phyloP scores from a whole-genome alignment of 2,797 vertebrate genomes.

The Danio aesculapii region DNA sequence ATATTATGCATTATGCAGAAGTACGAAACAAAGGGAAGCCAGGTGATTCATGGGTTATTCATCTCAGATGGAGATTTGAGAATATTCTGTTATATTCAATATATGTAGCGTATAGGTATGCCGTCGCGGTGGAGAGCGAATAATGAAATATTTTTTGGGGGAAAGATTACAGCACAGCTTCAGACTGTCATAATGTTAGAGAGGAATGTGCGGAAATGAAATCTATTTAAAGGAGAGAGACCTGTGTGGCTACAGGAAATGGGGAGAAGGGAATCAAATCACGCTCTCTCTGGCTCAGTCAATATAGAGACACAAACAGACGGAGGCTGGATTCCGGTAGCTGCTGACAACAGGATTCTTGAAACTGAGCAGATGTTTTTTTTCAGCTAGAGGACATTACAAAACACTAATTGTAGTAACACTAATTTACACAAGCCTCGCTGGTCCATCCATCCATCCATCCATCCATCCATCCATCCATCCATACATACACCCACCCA shows the following conservation, averaged over 20 bases:
- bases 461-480: background rate
- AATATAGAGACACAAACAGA: conserved; percentile 20
- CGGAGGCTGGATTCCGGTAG: background rate
- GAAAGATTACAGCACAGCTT: conserved; percentile 42
- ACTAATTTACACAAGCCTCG: no score
- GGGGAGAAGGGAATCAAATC: conserved; percentile 32
- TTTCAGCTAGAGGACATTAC: no score
- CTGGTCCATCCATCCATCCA: no score
- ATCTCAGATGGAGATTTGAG: background rate
- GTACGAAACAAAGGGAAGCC: no score
- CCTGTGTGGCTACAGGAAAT: conserved; percentile 40
- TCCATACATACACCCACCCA: background rate
- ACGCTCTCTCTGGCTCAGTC: background rate
- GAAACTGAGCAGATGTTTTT: no score
- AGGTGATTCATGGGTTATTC: background rate
- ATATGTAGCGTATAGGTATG: conserved; percentile 20
- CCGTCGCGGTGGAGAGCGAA: background rate
- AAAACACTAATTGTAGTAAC: no score
- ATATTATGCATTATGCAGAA: no score
- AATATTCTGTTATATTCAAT: conserved; percentile 9
- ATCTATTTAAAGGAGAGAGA: conserved; percentile 48
- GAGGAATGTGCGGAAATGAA: conserved; percentile 38
- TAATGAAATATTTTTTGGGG: conserved; percentile 48
- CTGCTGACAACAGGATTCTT: background rate
- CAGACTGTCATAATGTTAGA: conserved; percentile 45